Conservation (phyloP, 37 sponge, comb jelly and placozoan species). For the Dysidea cf. avara region DNA sequence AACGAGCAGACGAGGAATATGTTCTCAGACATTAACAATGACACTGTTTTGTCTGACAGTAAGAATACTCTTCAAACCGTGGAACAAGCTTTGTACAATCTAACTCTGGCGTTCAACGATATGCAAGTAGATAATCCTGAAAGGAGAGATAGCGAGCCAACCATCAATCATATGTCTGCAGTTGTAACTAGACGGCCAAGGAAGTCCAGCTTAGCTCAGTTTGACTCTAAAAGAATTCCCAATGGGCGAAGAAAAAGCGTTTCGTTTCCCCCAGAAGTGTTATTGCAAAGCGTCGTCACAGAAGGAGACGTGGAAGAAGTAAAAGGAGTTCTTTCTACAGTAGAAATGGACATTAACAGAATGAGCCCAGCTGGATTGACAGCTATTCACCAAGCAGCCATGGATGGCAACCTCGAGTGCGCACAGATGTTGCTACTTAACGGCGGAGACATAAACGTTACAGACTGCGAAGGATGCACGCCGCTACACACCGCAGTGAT, state of each 20-base stretch:
- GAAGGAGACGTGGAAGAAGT: slow-evolving; percentile 70
- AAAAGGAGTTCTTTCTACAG: slow-evolving; percentile 42
- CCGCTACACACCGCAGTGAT: slow-evolving; percentile 80
- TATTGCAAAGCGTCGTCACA: slow-evolving; percentile 64
- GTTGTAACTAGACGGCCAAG: slow-evolving; percentile 47
- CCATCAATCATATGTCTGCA: slow-evolving; percentile 1
- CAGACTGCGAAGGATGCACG: slow-evolving; percentile 77
- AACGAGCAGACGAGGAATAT: slow-evolving; percentile 17
- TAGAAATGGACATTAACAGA: slow-evolving; percentile 63
- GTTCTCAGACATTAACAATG: neutral
- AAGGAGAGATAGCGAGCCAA: neutral
- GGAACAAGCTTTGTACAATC: neutral
- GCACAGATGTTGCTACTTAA: slow-evolving; percentile 64
- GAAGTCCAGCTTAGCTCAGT: slow-evolving; percentile 54
- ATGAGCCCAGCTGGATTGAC: slow-evolving; percentile 86
- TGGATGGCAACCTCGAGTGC: slow-evolving; percentile 84
- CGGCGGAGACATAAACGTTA: slow-evolving; percentile 76
- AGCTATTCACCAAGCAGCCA: slow-evolving; percentile 80
- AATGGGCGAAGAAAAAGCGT: slow-evolving; percentile 52
- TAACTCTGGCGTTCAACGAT: neutral
- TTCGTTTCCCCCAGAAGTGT: slow-evolving; percentile 76
- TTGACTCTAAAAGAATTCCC: neutral
- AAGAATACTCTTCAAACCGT: neutral
- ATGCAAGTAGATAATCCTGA: neutral
- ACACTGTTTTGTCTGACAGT: neutral